Evolutionary conservation across 2,797 vertebrate species (phyloP).

Genomic region (Chromobotia macracanthus): DNA sequence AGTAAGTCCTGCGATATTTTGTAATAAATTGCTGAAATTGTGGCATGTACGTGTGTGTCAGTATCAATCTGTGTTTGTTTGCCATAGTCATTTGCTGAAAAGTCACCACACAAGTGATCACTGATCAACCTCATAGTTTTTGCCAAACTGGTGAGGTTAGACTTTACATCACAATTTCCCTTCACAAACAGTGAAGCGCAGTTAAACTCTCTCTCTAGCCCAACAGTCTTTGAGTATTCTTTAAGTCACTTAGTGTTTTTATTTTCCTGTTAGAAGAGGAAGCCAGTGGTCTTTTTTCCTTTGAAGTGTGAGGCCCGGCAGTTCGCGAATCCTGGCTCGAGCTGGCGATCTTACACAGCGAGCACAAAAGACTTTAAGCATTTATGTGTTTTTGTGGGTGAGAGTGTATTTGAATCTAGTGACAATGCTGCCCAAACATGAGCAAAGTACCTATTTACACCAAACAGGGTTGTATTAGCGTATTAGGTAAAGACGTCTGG

Average conservation of each 20-base stretch:
- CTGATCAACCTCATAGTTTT: constrained; percentile 25
- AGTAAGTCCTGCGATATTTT: constrained; percentile 37
- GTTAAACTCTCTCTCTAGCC: constrained; percentile 29
- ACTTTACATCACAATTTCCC: constrained; percentile 40
- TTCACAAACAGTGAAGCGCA: constrained; percentile 43
- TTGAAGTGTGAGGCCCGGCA: constrained; percentile 49
- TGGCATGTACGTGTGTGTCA: constrained; percentile 5
- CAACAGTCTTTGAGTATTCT: constrained; percentile 42
- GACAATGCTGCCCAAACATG: constrained; percentile 55
- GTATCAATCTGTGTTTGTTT: constrained; percentile 32
- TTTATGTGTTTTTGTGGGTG: constrained; percentile 37
- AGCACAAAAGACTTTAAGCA: constrained; percentile 53
- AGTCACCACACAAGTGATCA: constrained; percentile 42
- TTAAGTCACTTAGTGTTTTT: constrained; percentile 33
- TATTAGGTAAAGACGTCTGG: constrained; percentile 83
- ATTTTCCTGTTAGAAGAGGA: constrained; percentile 41
- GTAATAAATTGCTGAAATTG: constrained; percentile 30
- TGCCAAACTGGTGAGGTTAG: constrained; percentile 52
- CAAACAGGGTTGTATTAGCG: constrained; percentile 71
- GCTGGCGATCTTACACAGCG: constrained; percentile 34
- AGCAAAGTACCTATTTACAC: constrained; percentile 61
- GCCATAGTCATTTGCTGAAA: constrained; percentile 29
- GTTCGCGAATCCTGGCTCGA: constrained; percentile 37
- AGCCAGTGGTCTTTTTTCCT: constrained; percentile 35
- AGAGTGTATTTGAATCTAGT: constrained; percentile 39